Evolutionary conservation across 2,113 vertebrate genomes (phyloP).

Genomic region (Scolopax mira): DNA sequence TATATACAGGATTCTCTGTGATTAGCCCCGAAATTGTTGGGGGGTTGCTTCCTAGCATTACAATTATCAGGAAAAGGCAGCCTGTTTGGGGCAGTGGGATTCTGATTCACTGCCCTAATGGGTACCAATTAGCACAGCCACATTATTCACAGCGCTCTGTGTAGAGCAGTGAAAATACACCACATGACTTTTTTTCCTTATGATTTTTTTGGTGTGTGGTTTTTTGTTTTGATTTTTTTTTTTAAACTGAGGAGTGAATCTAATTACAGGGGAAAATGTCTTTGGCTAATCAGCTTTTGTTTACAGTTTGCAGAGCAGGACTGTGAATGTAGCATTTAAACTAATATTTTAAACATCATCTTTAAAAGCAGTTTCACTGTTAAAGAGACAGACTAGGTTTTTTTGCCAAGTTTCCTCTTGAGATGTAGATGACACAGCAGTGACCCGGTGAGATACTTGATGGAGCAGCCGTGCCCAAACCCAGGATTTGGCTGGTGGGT

Average conservation of each 20-base stretch:
- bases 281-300: constrained; percentile 50
- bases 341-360: not conserved
- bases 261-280: constrained; percentile 26
- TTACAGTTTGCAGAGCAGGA: constrained; percentile 8
- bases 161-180: not conserved
- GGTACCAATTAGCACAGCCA: constrained; percentile 48
- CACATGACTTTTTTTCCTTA: not conserved
- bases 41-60: not conserved
- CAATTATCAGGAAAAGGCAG: constrained; percentile 3
- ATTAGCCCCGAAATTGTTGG: constrained; percentile 56
- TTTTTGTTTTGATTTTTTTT: too few relatives aligned
- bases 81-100: not conserved
- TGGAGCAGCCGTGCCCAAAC: not conserved
- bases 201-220: not conserved
- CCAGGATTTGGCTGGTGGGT: not conserved
- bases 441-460: not conserved
- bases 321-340: constrained; percentile 15
- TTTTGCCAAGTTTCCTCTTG: not conserved
- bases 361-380: not conserved
- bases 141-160: not conserved
- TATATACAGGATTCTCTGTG: constrained; percentile 1
- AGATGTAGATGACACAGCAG: not conserved
- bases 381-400: not conserved
- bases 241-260: not conserved
- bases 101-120: constrained; percentile 39